Evolutionary conservation across 2,797 vertebrate genomes (phyloP).

Genomic region (Psittacula derbiana): DNA sequence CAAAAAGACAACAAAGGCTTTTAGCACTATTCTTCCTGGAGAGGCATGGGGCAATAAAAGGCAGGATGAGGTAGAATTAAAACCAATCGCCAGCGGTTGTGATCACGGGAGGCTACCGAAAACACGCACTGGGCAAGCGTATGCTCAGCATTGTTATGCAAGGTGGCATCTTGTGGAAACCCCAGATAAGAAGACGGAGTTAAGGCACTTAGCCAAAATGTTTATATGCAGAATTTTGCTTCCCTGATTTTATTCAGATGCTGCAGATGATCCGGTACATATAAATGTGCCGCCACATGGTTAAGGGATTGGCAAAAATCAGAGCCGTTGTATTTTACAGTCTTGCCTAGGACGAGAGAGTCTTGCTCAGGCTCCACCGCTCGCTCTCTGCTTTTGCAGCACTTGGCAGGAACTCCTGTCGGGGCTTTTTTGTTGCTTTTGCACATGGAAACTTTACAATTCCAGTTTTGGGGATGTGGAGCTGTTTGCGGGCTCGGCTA

Average conservation of each 20-base stretch:
- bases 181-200: slow-evolving; percentile 56
- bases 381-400: slow-evolving; percentile 57
- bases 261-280: slow-evolving; percentile 56
- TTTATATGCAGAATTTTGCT: slow-evolving; percentile 71
- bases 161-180: slow-evolving; percentile 59
- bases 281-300: slow-evolving; percentile 60
- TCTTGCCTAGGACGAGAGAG: slow-evolving; percentile 43
- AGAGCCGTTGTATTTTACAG: slow-evolving; percentile 56
- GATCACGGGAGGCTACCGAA: slow-evolving; percentile 27
- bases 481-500: not conserved
- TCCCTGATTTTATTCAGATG: slow-evolving; percentile 71
- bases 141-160: slow-evolving; percentile 58
- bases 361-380: slow-evolving; percentile 51
- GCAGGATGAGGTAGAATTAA: not conserved
- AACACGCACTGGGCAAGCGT: slow-evolving; percentile 4
- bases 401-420: slow-evolving; percentile 53
- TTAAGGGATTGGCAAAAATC: slow-evolving; percentile 61
- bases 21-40: not conserved
- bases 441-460: slow-evolving; percentile 53
- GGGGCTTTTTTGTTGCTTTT: slow-evolving; percentile 58
- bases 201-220: slow-evolving; percentile 66
- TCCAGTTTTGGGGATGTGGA: not conserved
- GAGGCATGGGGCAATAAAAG: not conserved
- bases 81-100: not conserved
- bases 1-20: not conserved